phyloP scores from a whole-genome alignment of 2,797 vertebrate genomes.

The Acropternis orthonyx region DNA sequence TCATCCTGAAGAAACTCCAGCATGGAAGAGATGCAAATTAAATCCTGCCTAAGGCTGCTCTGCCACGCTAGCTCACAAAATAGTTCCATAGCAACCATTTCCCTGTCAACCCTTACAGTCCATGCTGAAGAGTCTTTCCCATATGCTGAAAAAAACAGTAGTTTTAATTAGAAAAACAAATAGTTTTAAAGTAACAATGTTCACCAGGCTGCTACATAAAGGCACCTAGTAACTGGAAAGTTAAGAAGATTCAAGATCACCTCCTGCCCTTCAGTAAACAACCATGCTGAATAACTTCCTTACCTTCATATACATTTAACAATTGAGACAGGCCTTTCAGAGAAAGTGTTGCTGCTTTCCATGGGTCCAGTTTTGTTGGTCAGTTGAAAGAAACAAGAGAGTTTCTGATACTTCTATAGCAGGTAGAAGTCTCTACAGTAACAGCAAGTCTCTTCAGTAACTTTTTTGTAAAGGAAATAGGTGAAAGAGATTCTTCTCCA shows the following conservation, averaged over 20 bases:
- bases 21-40: conserved; percentile 13
- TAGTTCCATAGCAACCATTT: conserved; percentile 53
- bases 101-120: neutral
- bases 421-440: too few species aligned
- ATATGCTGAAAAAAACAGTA: neutral
- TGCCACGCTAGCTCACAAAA: neutral
- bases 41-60: neutral
- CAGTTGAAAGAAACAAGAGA: neutral
- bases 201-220: neutral
- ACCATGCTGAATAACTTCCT: neutral
- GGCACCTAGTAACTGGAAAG: neutral
- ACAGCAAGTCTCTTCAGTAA: neutral
- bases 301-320: neutral
- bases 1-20: neutral
- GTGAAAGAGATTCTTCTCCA: neutral
- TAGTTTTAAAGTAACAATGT: neutral
- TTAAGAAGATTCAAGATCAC: neutral
- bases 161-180: neutral
- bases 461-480: neutral
- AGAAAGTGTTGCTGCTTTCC: neutral
- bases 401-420: neutral
- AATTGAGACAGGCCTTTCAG: neutral
- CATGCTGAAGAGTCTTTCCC: neutral
- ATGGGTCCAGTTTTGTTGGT: neutral
- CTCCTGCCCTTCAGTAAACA: neutral